These are phyloP conservation scores for Drosophila longiperda DNA, from an alignment of 2,888 invertebrate species.

Conservation along the genomic window DNA sequence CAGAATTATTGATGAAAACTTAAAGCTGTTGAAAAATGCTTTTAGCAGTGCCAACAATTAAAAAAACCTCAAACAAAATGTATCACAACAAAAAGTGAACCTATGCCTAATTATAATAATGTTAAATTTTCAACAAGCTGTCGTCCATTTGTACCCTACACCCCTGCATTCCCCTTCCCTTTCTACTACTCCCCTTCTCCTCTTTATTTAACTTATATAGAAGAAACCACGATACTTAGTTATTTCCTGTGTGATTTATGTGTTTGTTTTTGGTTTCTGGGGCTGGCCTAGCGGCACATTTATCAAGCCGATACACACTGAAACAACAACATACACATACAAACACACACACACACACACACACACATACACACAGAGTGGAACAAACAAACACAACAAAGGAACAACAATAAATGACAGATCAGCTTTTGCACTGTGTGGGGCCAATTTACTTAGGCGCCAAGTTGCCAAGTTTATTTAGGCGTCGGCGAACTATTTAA, in stretches of 20 bases:
- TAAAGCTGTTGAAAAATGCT: not conserved
- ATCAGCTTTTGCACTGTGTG: constrained; percentile 46
- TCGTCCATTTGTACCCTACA: not conserved
- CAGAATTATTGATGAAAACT: rapidly evolving
- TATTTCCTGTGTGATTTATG: constrained; percentile 66
- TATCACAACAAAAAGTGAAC: not conserved
- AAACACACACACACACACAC: constrained; percentile 11
- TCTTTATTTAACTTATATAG: not conserved
- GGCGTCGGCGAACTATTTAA: constrained; percentile 55
- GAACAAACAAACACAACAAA: constrained; percentile 17
- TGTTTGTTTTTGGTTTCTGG: constrained; percentile 67
- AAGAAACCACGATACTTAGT: constrained; percentile 5
- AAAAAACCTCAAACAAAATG: not conserved
- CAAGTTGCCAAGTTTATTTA: constrained; percentile 22
- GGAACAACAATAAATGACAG: constrained; percentile 48
- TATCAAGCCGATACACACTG: constrained; percentile 54
- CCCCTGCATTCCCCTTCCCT: not conserved
- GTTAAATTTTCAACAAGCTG: constrained; percentile 15
- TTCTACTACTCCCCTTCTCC: not conserved
- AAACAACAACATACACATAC: constrained; percentile 12
- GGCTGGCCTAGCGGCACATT: constrained; percentile 59
- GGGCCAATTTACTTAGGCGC: constrained; percentile 41
- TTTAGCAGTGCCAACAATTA: not conserved
- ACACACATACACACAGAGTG: not conserved
- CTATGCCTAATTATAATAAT: constrained; percentile 11